Evolutionary conservation across 2,888 invertebrate species (phyloP).

Genomic region (Callimorpha dominula): DNA sequence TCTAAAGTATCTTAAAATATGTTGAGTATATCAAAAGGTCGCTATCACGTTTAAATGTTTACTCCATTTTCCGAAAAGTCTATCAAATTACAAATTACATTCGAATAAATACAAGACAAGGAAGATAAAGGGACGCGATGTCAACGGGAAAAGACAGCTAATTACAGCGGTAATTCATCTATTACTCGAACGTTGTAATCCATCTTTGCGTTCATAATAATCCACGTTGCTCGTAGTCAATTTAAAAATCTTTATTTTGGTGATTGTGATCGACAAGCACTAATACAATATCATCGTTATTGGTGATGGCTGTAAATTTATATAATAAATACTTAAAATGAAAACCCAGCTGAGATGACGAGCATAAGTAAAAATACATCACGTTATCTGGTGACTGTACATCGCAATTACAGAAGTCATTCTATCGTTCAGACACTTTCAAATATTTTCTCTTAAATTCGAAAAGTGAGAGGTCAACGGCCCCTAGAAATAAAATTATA

Average conservation of each 20-base stretch:
- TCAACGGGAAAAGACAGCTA: background rate
- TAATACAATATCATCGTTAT: background rate
- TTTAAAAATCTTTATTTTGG: background rate
- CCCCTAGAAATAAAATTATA: background rate
- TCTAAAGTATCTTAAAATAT: constrained; percentile 20
- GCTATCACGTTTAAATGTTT: constrained; percentile 20
- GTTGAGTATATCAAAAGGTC: constrained; percentile 30
- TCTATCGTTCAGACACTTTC: background rate
- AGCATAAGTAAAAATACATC: background rate
- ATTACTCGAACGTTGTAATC: background rate
- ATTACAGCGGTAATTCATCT: background rate
- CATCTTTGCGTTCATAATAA: too few relatives aligned
- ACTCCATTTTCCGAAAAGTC: constrained; percentile 18
- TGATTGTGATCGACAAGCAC: background rate
- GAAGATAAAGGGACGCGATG: background rate
- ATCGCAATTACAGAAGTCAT: background rate
- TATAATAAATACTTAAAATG: too few relatives aligned
- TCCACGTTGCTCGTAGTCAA: too few relatives aligned
- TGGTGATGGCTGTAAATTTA: background rate
- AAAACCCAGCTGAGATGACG: background rate
- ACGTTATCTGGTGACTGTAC: background rate
- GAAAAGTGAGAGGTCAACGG: background rate
- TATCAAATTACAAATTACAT: background rate
- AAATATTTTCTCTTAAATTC: background rate
- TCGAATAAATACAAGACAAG: background rate